Evolutionary conservation across 2,888 invertebrate species (phyloP).

Genomic region (Belgica antarctica): DNA sequence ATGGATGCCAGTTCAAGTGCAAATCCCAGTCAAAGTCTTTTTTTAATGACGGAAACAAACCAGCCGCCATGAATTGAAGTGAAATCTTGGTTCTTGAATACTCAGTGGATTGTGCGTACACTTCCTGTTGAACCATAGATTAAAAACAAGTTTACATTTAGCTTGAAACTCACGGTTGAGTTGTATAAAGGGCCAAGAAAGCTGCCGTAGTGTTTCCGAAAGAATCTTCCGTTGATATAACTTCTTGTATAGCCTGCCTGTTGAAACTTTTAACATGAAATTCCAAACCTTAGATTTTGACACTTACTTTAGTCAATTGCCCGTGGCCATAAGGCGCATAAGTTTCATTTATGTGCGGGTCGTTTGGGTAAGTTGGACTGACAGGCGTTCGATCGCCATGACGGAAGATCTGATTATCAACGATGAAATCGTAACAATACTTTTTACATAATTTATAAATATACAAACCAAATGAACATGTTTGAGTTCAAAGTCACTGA

Average conservation of each 20-base stretch:
- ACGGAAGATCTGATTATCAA: slow-evolving; percentile 63
- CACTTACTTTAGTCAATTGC: slow-evolving; percentile 71
- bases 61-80: slow-evolving; percentile 67
- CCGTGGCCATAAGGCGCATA: slow-evolving; percentile 77
- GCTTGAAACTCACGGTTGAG: slow-evolving; percentile 59
- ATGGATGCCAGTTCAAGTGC: slow-evolving; percentile 71
- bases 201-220: slow-evolving; percentile 62
- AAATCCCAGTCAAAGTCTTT: slow-evolving; percentile 61
- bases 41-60: slow-evolving; percentile 65
- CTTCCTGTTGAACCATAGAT: slow-evolving; percentile 52
- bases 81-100: slow-evolving; percentile 74
- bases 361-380: slow-evolving; percentile 71
- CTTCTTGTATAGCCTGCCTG: slow-evolving; percentile 66
- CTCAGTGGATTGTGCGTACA: slow-evolving; percentile 69
- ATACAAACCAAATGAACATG: no score
- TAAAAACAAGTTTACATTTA: no score
- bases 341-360: slow-evolving; percentile 64
- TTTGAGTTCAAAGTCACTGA: no score
- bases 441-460: no score
- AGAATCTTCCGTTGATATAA: slow-evolving; percentile 64
- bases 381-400: slow-evolving; percentile 80
- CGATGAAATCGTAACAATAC: slow-evolving; percentile 44
- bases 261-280: no score
- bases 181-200: slow-evolving; percentile 62
- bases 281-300: no score